Percentiles rank a stretch among this genome's conserved stretches.
These are phyloP conservation scores for Myioborus melanocephalus DNA, from an alignment of 2,797 vertebrate species.

Conservation along the genomic window DNA sequence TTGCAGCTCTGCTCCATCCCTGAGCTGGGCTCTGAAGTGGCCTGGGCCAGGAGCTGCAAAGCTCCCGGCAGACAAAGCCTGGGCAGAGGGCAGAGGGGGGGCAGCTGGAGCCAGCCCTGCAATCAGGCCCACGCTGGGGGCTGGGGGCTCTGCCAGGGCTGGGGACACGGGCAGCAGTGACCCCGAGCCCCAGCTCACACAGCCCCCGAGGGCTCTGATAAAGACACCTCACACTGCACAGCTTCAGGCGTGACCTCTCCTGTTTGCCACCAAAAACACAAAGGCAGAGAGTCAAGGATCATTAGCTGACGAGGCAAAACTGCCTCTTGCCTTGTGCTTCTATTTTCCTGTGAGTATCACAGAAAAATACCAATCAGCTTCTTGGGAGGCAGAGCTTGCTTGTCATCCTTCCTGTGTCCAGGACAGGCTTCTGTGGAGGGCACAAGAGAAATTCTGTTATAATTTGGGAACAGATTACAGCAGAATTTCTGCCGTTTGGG, in stretches of 20 bases:
- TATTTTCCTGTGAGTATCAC: background rate
- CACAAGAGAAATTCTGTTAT: too few relatives aligned
- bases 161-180: background rate
- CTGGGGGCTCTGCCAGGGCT: background rate
- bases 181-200: background rate
- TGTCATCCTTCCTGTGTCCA: background rate
- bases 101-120: background rate
- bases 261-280: constrained; percentile 22
- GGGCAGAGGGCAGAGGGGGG: constrained; percentile 9
- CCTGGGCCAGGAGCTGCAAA: constrained; percentile 26
- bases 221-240: background rate
- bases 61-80: constrained; percentile 41
- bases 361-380: background rate
- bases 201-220: too few relatives aligned
- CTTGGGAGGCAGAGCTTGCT: background rate
- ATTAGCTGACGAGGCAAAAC: constrained; percentile 34
- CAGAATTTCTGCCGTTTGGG: background rate
- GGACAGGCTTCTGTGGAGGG: background rate
- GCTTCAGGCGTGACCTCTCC: constrained; percentile 51
- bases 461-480: background rate
- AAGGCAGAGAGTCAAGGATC: constrained; percentile 36
- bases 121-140: constrained; percentile 24
- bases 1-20: background rate
- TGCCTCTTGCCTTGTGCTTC: constrained; percentile 1
- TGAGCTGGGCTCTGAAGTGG: background rate